Evolutionary conservation across 2,888 invertebrate species (phyloP), one percentile per base, ranked within the genome.

Genomic region (Clepsis dumicolana): DNA sequence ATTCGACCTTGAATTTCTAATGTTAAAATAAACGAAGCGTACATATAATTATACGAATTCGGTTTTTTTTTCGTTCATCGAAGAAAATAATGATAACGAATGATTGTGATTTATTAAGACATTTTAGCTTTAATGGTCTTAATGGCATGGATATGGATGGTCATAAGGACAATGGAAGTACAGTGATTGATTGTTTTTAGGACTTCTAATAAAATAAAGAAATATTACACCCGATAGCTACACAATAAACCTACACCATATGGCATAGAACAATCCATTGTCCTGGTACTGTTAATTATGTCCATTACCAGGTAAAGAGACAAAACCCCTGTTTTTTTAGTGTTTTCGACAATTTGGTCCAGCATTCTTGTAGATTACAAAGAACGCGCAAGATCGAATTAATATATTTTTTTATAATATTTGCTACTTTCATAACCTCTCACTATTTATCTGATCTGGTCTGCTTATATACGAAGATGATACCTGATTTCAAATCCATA

Each of bases 361-460:
- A 75, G 25, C 83, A 82, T 32, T 73, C 81, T n/a, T 75, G 72
- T 32, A 70, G 54, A 7, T 72, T 82, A 10, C 70, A 67, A 4
- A 73, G 75, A 1, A 72, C 73, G 4, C 71, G 66, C 52, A 73
- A 70, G 4, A 0, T 32, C 16, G 32, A 54, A 14, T 18, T 56
- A 2, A 35, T 67, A 7, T 18, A 16, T 21, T 50, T 53, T 24
- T 67, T 62, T 62, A 56, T 56, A 2, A 0, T 62, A 24, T 67
- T 67, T 14, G n/a, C 67, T n/a, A 24, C 38, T 29, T 27, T 67
- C 8, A 75, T 87, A 1, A 83, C 80, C 59, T 66, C 77, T 0
- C 80, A 76, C 62, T 89, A 88, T 56, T 80, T 81, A 32, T 80
- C 87, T 0, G 81, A 74, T 54, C 71, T 89, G 7, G 75, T 82